Percentiles rank a stretch among this genome's conserved stretches.
phyloP scores from a whole-genome alignment of 2,113 vertebrate species.

The Chaetodon auriga region DNA sequence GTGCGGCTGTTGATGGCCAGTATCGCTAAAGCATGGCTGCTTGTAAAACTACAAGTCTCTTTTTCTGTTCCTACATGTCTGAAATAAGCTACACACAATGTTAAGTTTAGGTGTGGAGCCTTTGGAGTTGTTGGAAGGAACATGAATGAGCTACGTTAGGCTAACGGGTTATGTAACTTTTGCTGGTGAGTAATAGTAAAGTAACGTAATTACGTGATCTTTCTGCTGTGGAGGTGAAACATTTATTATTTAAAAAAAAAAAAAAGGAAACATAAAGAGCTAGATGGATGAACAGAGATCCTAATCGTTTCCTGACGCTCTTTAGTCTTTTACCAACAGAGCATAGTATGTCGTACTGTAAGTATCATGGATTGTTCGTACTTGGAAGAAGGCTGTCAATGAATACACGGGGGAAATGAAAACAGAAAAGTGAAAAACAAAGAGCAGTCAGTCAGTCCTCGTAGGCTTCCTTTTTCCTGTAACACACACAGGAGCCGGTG shows the following conservation, averaged over 20 bases:
- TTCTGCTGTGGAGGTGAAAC: neutral
- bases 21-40: neutral
- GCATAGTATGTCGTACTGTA: neutral
- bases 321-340: neutral
- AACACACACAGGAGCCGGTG: conserved; percentile 1
- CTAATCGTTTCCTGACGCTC: neutral
- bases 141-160: neutral
- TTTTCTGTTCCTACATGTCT: neutral
- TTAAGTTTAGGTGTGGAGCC: neutral
- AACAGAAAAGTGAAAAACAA: conserved; percentile 9
- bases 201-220: neutral
- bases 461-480: neutral
- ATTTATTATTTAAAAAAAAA: neutral
- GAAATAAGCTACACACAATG: neutral
- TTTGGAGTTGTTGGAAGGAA: too few relatives aligned
- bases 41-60: neutral
- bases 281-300: neutral
- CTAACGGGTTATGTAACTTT: neutral
- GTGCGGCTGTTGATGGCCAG: too few relatives aligned
- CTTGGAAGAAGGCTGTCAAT: neutral
- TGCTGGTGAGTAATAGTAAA: neutral
- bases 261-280: neutral
- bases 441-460: neutral
- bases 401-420: neutral
- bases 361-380: neutral